Base-by-base conservation (phyloP, 2,113 vertebrate species). In the Channa maculata region DNA sequence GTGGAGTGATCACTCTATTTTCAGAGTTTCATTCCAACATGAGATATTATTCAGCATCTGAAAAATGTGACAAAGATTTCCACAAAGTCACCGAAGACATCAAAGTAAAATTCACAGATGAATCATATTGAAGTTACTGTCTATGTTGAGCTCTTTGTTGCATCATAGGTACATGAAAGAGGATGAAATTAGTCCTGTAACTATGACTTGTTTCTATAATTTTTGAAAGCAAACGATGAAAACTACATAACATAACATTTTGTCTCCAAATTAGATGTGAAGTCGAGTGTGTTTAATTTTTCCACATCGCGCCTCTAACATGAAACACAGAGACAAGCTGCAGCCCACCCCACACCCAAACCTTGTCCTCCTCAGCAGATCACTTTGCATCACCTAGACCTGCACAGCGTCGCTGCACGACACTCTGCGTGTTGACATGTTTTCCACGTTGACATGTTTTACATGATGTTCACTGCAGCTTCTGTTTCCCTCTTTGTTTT, bases 391-490 rank as follows among this genome's bases (percentile, higher is more conserved):
- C 75, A 75, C 73, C 63, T 69, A 62, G 6, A 79, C 75, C 69
- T 72, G 75, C 61, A 69, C 66, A 13, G 44, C 61, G 36, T 37
- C 45, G 36, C 67, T 49, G 80, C 82, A 63, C 65, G 10, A 49
- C 77, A 15, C 13, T 24, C 10, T 80, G 75, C 76, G 57, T 39
- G 77, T 64, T 77, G 62, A 86, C 77, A 65, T 71, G 70, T 86
- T 84, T 80, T 77, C 48, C 70, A 51, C 64, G 58, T 67, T 46
- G 51, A 80, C 79, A 45, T 72, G 79, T 84, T 87, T 65, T 71
- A 77, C 84, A 87, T 2, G 58, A 74, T 74, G 73, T 88, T 84
- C 55, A 4, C 81, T 39, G 57, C 71, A 53, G 57, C 65, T 63
- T 63, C 33, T 3, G 44, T 54, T 64, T 49, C 57, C 38, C 53